A percentile compares a stretch with the other conserved stretches of the same genome.
These are phyloP conservation scores for Drosophila pectinifera DNA, from an alignment of 1,140 invertebrate species.

Conservation along the genomic window DNA sequence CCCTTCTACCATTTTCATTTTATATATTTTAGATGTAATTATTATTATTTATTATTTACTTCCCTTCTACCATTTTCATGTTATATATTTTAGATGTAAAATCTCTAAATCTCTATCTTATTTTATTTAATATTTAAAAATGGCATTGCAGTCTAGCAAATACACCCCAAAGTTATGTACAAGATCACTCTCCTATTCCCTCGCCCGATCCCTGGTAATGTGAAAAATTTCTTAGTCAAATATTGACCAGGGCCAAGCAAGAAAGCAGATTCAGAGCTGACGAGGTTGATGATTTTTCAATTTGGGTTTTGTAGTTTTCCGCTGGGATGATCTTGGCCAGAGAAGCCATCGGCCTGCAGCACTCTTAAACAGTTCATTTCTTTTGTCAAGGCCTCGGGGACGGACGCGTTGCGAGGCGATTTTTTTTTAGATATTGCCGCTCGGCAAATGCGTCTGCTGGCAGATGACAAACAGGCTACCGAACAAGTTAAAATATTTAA, in stretches of 20 bases:
- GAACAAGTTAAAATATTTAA: slow-evolving; percentile 78
- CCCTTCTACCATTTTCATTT: no score
- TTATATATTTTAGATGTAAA: background rate
- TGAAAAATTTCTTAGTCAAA: slow-evolving; percentile 83
- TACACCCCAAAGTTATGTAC: background rate
- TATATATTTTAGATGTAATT: no score
- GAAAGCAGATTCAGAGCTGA: slow-evolving; percentile 60
- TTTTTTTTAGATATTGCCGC: slow-evolving; percentile 73
- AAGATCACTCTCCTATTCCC: slow-evolving; percentile 53
- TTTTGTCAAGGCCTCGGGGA: slow-evolving; percentile 73
- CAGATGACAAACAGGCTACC: slow-evolving; percentile 59
- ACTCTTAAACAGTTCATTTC: slow-evolving; percentile 83
- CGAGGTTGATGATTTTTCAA: slow-evolving; percentile 82
- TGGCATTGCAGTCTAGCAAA: background rate
- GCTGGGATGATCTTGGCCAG: slow-evolving; percentile 44
- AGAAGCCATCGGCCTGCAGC: slow-evolving; percentile 43
- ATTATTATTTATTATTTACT: no score
- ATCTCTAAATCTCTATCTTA: background rate
- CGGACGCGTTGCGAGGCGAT: slow-evolving; percentile 17
- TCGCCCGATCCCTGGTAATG: slow-evolving; percentile 69
- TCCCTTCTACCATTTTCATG: no score
- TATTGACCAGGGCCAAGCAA: slow-evolving; percentile 68
- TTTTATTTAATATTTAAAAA: background rate
- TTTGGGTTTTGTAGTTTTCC: slow-evolving; percentile 83
- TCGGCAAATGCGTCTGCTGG: slow-evolving; percentile 68